phyloP scores from a whole-genome alignment of 2,888 invertebrate species.

The Drosophila picticornis region DNA sequence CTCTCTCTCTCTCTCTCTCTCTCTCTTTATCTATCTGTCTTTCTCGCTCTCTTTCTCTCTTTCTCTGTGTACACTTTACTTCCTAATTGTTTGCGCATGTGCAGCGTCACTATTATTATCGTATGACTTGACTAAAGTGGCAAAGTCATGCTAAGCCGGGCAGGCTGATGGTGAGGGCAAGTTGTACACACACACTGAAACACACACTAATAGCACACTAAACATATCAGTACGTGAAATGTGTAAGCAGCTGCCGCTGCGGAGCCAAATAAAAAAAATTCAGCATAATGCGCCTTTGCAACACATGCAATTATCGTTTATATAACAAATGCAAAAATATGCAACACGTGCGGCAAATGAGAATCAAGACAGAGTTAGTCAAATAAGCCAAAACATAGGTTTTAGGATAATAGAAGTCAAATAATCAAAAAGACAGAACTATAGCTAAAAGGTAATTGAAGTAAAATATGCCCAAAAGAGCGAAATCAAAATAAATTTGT shows the following conservation, averaged over 20 bases:
- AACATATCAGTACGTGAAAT: conserved; percentile 73
- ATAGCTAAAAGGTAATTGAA: not conserved
- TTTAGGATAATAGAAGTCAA: not conserved
- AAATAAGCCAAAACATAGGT: not conserved
- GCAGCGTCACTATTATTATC: conserved; percentile 77
- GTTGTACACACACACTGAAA: not conserved
- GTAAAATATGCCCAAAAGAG: not conserved
- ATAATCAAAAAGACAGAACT: not conserved
- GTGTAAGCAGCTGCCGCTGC: conserved; percentile 59
- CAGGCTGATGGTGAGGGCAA: not conserved
- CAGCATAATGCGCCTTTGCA: conserved; percentile 30
- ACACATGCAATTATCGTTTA: conserved; percentile 28
- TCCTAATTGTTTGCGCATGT: conserved; percentile 81
- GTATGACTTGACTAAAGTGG: conserved; percentile 53
- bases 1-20: conserved; percentile 8
- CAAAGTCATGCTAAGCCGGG: conserved; percentile 65
- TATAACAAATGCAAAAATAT: conserved; percentile 19
- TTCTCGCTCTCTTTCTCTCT: conserved; percentile 9
- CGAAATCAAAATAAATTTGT: not conserved
- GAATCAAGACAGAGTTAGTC: not conserved
- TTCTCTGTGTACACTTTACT: conserved; percentile 59
- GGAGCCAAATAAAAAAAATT: conserved; percentile 48
- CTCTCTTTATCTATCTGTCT: conserved; percentile 4
- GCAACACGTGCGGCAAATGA: conserved; percentile 38
- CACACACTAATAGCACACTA: conserved; percentile 20